Base-by-base conservation (phyloP, 2,113 vertebrate species). In the Chaenogobius annularis region DNA sequence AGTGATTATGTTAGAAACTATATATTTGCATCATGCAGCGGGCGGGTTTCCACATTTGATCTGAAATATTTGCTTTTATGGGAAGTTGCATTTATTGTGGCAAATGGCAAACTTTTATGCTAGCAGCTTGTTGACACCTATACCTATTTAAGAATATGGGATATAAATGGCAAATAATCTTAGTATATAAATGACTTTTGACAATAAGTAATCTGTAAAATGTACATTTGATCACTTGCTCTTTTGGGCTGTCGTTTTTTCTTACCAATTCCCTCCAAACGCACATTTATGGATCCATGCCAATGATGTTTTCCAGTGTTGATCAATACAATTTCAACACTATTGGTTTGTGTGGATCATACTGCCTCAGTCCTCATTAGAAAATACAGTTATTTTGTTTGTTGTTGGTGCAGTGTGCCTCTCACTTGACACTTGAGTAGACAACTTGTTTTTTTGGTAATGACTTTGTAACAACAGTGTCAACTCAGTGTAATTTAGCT, bases 361-460 rank as follows among this genome's bases (percentile, higher is more conserved):
- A 56, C 20, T 23, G 20, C 11, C 23, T 14, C 56, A 59, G 56
- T 12, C 55, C 22, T 11, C 55, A 13, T 11, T 2, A 19, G 7
- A 61, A 35, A 35, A 35, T 61, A 26, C 58, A 61, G 26, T 61
- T 35, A 26, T 61, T 14, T n/a, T 52, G 17, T 46, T 26, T 66
- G 37, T 63, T 71, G 26, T 31, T 2, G 73, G 80, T 77, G 68
- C 66, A 54, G 47, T 65, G 63, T 78, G 52, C 74, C 44, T 82
- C 67, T 75, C 40, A 56, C 3, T 46, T 83, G 69, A 62, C 56
- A 56, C 40, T 47, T 79, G 75, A 72, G 64, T 62, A 58, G 61
- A 54, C 72, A 77, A 26, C 61, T 64, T 61, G 72, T 70, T 84
- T 69, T 31, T 64, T 78, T 81, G 67, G 64, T 80, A 83, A 70